Conservation (phyloP, 2,113 vertebrate species). For the Connochaetes taurinus region DNA sequence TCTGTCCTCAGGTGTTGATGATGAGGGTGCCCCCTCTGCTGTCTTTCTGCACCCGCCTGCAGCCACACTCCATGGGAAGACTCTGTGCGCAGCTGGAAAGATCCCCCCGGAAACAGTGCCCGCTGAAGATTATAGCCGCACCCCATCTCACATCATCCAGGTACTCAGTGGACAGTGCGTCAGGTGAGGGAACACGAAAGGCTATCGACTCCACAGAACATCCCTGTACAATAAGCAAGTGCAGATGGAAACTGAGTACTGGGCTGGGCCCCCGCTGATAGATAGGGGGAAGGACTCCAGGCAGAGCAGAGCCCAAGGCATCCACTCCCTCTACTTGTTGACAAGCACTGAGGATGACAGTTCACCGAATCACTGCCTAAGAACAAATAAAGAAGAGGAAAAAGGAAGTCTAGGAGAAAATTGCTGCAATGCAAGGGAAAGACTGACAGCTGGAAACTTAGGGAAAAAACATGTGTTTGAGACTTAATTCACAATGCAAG, state of each 20-base stretch:
- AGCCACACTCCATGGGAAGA: background rate
- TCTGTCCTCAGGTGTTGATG: background rate
- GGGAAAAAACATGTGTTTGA: background rate
- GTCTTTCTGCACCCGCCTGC: background rate
- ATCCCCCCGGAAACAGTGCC: fast-evolving
- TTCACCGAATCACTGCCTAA: background rate
- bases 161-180: background rate
- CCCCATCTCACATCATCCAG: too few species aligned
- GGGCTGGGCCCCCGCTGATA: background rate
- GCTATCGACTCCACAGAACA: too few species aligned
- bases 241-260: background rate
- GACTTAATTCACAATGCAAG: background rate
- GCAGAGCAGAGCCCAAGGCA: background rate
- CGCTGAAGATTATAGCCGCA: fast-evolving
- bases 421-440: background rate
- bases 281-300: background rate
- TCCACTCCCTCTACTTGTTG: background rate
- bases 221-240: fast-evolving
- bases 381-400: background rate
- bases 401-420: background rate
- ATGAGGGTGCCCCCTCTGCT: background rate
- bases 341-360: background rate
- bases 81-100: background rate
- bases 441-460: background rate
- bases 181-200: fast-evolving